Conservation (phyloP, 2,888 invertebrate genomes). For the Cephus rjabovi region DNA sequence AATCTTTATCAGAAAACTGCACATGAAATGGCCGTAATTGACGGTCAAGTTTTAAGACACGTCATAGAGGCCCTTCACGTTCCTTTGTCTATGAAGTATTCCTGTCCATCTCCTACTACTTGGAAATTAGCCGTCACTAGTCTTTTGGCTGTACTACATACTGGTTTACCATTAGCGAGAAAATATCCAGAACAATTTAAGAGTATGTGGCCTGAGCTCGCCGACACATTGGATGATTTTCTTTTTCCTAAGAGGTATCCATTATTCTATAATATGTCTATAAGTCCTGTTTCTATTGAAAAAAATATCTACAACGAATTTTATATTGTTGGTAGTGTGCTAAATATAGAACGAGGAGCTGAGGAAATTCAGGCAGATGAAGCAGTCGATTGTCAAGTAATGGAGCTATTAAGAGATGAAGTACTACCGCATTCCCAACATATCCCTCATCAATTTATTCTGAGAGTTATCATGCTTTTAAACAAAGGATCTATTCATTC, state of each 20-base stretch:
- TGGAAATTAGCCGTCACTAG: slow-evolving; percentile 87
- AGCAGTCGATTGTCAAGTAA: slow-evolving; percentile 85
- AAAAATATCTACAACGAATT: slow-evolving; percentile 2
- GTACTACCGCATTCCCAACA: slow-evolving; percentile 83
- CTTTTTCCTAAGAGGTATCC: slow-evolving; percentile 85
- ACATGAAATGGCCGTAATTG: slow-evolving; percentile 77
- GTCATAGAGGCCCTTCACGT: slow-evolving; percentile 77
- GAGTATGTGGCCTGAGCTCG: slow-evolving; percentile 88
- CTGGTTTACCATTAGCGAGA: slow-evolving; percentile 89
- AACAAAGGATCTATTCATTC: slow-evolving; percentile 90
- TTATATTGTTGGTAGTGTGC: slow-evolving; percentile 54
- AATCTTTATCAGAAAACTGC: slow-evolving; percentile 82
- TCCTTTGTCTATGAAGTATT: slow-evolving; percentile 84
- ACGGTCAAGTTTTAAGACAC: slow-evolving; percentile 78
- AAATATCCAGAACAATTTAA: slow-evolving; percentile 79
- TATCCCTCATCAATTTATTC: slow-evolving; percentile 84
- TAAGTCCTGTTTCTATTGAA: neutral
- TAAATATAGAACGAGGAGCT: slow-evolving; percentile 69
- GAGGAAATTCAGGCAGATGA: slow-evolving; percentile 76
- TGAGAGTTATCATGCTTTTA: slow-evolving; percentile 84
- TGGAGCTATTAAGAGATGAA: slow-evolving; percentile 84
- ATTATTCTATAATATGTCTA: too few species aligned
- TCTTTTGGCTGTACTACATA: slow-evolving; percentile 81
- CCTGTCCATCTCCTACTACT: slow-evolving; percentile 81
- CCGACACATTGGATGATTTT: slow-evolving; percentile 89